A percentile compares a stretch with the other conserved stretches of the same genome.
Evolutionary conservation across 2,888 invertebrate genomes (phyloP).

Genomic region (Sesamia inferens): DNA sequence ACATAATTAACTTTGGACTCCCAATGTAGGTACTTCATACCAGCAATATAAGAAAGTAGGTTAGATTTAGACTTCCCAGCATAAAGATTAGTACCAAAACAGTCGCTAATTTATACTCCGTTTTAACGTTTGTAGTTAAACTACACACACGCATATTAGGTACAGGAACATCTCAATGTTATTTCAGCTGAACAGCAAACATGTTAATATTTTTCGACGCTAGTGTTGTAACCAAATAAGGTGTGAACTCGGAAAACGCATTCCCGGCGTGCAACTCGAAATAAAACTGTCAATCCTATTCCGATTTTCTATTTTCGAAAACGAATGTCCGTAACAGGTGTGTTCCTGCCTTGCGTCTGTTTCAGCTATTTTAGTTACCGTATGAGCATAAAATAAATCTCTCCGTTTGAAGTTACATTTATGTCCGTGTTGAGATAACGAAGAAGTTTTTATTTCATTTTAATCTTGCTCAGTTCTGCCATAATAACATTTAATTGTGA

Average conservation of each 20-base stretch:
- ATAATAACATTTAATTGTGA: conserved; percentile 50
- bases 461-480: conserved; percentile 60
- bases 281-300: conserved; percentile 81
- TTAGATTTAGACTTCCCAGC: not conserved
- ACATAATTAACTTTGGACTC: not conserved
- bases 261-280: conserved; percentile 64
- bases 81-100: not conserved
- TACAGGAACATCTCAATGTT: conserved; percentile 46
- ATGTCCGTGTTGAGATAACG: conserved; percentile 80
- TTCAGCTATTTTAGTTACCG: conserved; percentile 61
- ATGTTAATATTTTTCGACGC: conserved; percentile 27
- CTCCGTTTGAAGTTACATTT: conserved; percentile 80
- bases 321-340: conserved; percentile 82
- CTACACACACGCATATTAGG: conserved; percentile 36
- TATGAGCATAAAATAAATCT: conserved; percentile 78
- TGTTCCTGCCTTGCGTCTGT: conserved; percentile 72
- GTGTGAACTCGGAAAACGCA: conserved; percentile 56
- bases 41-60: not conserved
- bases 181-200: conserved; percentile 59
- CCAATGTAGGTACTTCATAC: no score
- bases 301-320: conserved; percentile 79
- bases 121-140: conserved; percentile 31
- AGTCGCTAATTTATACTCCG: conserved; percentile 5
- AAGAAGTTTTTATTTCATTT: conserved; percentile 71
- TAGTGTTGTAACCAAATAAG: conserved; percentile 34